A percentile compares a stretch with the other conserved stretches of the same genome.
Conservation (phyloP, 2,797 vertebrate species). For the Hemibagrus guttatus region DNA sequence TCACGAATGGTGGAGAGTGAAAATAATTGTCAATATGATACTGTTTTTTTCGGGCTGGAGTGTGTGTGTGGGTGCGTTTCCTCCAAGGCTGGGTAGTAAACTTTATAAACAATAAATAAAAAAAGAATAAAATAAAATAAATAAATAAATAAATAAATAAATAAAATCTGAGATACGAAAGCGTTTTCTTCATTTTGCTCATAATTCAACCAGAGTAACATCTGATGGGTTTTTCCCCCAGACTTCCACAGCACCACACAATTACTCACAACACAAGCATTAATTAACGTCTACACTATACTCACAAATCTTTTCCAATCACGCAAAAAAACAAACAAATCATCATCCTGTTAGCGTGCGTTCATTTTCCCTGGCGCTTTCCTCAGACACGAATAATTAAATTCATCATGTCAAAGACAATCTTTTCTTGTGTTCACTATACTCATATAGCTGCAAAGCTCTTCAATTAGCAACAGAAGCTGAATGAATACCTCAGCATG, state of each 20-base stretch:
- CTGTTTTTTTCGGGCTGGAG: too few relatives aligned
- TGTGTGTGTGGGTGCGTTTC: too few relatives aligned
- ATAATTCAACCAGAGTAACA: neutral
- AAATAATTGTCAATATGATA: neutral
- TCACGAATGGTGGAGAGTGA: neutral
- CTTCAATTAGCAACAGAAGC: conserved; percentile 32
- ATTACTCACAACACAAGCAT: neutral
- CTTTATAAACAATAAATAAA: too few relatives aligned
- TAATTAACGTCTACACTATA: neutral
- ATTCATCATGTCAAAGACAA: conserved; percentile 17
- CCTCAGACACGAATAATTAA: conserved; percentile 20
- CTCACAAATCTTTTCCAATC: neutral
- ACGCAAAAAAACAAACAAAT: conserved; percentile 12
- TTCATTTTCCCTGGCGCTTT: conserved; percentile 1
- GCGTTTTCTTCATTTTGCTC: too few relatives aligned
- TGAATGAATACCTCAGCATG: conserved; percentile 4
- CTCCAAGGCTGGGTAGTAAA: too few relatives aligned
- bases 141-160: too few relatives aligned
- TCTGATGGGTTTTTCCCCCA: neutral
- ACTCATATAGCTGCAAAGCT: conserved; percentile 8
- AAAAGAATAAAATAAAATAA: too few relatives aligned
- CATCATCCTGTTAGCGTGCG: conserved; percentile 2
- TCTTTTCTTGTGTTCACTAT: conserved; percentile 1
- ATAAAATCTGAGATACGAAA: neutral
- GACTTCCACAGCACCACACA: too few relatives aligned